Evolutionary conservation across 1,140 invertebrate species (phyloP).

Genomic region (Luehdorfia chinensis): DNA sequence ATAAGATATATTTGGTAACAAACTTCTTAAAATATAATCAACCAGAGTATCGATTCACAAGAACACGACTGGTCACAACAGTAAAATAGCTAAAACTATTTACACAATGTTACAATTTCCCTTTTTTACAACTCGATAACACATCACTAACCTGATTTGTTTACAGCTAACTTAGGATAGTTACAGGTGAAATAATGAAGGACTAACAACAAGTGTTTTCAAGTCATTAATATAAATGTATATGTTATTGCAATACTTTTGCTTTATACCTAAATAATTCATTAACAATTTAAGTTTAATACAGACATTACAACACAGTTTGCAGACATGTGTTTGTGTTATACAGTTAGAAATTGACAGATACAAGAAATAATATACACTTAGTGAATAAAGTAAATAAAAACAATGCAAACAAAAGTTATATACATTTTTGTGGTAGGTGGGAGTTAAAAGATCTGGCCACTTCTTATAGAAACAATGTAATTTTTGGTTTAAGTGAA

Average conservation of each 20-base stretch:
- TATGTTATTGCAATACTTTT: slow-evolving; percentile 9
- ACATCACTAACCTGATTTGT: slow-evolving; percentile 56
- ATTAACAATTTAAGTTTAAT: slow-evolving; percentile 18
- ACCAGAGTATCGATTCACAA: slow-evolving; percentile 43
- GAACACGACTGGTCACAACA: slow-evolving; percentile 40
- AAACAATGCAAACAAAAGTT: slow-evolving; percentile 64
- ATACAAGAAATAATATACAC: slow-evolving; percentile 34
- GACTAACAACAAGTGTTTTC: too few relatives aligned
- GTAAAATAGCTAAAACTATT: slow-evolving; percentile 42
- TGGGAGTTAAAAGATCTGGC: slow-evolving; percentile 66
- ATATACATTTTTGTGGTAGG: slow-evolving; percentile 72
- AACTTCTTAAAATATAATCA: slow-evolving; percentile 70
- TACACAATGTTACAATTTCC: slow-evolving; percentile 56
- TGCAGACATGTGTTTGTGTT: slow-evolving; percentile 7
- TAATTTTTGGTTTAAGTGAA: slow-evolving; percentile 60
- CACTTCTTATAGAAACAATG: slow-evolving; percentile 53
- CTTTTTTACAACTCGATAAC: slow-evolving; percentile 43
- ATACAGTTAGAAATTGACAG: slow-evolving; percentile 14
- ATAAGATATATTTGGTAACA: slow-evolving; percentile 76
- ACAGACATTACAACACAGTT: neutral
- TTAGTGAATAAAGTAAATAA: slow-evolving; percentile 47
- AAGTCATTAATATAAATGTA: slow-evolving; percentile 18
- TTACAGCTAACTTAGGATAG: slow-evolving; percentile 51
- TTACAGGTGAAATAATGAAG: slow-evolving; percentile 31
- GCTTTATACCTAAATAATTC: slow-evolving; percentile 6